Base-by-base conservation (phyloP, 2,797 vertebrate genomes). In the Thripadectes ignobilis region DNA sequence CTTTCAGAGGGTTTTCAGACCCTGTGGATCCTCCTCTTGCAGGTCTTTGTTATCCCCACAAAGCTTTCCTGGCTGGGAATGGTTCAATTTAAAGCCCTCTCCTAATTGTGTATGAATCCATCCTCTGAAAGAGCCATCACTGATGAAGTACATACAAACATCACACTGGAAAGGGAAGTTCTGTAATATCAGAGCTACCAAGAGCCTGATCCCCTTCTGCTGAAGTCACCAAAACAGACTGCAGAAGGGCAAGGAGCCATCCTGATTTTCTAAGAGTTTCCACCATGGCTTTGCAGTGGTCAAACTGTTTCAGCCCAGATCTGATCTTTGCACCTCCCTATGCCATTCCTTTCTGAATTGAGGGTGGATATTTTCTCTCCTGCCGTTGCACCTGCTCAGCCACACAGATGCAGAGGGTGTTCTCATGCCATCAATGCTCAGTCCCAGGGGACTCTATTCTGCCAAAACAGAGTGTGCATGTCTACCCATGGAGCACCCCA, bases 1-100 rank as follows among this genome's bases (percentile, higher is more conserved):
- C 49, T 82, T 74, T 88, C n/a, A 30, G n/a, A 66, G 24, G 9
- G n/a, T 74, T 88, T 85, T 55, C 52, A 85, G 62, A 91, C 10
- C 13, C 21, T 74, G 41, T 74, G 62, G 34, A 62, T 38, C n/a
- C 4, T 69, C 14, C 32, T 83, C 63, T 58, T 86, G 16, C 26
- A 71, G 43, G 13, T 54, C 16, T 75, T 71, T 78, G 43, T 51
- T 5, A 1, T 20, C 24, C 20, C 23, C 15, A 1, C 6, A 29
- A 26, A 75, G 52, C 23, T 61, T 2, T 74, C 14, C 62, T 82
- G 62, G 34, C 55, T 61, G 27, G 32, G 67, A 30, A n/a, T 24
- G 15, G 27, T 43, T 76, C 65, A 22, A 21, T 45, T 67, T 52
- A 66, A 90, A 87, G 43, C 54, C 5, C 18, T 62, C 34, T 87